Evolutionary conservation across 2,888 invertebrate species (phyloP).

Genomic region (Sipha maydis): DNA sequence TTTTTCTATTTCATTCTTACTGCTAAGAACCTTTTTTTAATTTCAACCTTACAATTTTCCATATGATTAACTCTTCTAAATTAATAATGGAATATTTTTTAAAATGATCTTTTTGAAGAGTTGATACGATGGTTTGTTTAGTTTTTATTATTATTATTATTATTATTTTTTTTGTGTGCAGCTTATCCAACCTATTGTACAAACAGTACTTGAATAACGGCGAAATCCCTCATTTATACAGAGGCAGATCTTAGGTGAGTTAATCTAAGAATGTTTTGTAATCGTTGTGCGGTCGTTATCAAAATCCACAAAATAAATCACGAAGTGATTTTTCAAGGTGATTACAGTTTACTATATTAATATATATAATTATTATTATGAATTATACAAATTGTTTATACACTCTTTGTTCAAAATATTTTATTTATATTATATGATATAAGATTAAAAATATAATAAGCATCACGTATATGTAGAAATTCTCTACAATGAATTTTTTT

Average conservation of each 20-base stretch:
- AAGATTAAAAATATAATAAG: no score
- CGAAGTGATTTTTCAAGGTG: not conserved
- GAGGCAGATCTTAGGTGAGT: constrained; percentile 26
- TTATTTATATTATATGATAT: no score
- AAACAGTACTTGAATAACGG: constrained; percentile 37
- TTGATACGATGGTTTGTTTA: not conserved
- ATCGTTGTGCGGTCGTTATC: constrained; percentile 14
- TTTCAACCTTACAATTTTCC: constrained; percentile 23
- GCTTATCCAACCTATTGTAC: constrained; percentile 49
- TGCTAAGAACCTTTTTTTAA: not conserved
- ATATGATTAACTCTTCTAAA: constrained; percentile 15
- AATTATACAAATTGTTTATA: no score
- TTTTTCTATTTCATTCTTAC: not conserved
- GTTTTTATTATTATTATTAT: constrained; percentile 9
- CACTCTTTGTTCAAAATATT: no score
- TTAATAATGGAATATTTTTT: constrained; percentile 32
- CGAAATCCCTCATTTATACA: not conserved
- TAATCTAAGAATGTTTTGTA: constrained; percentile 20
- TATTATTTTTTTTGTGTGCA: not conserved
- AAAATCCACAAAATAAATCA: not conserved
- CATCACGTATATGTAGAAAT: no score
- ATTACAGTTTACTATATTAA: not conserved
- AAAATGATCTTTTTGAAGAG: constrained; percentile 8
- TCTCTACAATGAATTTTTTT: no score
- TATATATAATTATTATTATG: no score